Evolutionary conservation across 2,113 vertebrate species (phyloP).

Genomic region (Zosterops japonicus): DNA sequence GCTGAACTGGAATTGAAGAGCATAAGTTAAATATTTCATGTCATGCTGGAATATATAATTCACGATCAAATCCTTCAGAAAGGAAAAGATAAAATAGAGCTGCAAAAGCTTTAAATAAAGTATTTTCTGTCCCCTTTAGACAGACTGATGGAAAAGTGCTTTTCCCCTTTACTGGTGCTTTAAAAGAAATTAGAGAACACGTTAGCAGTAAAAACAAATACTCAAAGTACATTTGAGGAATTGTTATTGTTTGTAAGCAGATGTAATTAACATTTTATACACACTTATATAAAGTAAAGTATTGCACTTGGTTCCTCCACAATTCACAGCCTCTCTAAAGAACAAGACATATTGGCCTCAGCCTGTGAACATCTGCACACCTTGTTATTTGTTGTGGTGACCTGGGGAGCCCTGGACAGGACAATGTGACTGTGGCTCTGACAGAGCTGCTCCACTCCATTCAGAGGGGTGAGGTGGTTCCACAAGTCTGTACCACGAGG

Average conservation of each 20-base stretch:
- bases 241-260: not conserved
- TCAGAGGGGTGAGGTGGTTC: fast-evolving
- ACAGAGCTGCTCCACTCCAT: not conserved
- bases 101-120: slow-evolving; percentile 63
- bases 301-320: not conserved
- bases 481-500: fast-evolving
- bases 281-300: not conserved
- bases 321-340: not conserved
- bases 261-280: not conserved
- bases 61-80: slow-evolving; percentile 71
- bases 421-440: not conserved
- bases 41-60: slow-evolving; percentile 71
- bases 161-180: not conserved
- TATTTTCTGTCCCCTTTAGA: slow-evolving; percentile 64
- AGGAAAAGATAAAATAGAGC: slow-evolving; percentile 61
- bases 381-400: not conserved
- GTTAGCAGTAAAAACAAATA: not conserved
- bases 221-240: not conserved
- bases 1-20: slow-evolving; percentile 58
- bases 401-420: fast-evolving
- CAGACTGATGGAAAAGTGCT: slow-evolving; percentile 8
- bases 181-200: slow-evolving; percentile 35
- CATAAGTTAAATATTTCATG: slow-evolving; percentile 73
- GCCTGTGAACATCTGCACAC: fast-evolving
- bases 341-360: not conserved